Conservation (phyloP, 2,797 vertebrate species). For the Nannoperca australis region DNA sequence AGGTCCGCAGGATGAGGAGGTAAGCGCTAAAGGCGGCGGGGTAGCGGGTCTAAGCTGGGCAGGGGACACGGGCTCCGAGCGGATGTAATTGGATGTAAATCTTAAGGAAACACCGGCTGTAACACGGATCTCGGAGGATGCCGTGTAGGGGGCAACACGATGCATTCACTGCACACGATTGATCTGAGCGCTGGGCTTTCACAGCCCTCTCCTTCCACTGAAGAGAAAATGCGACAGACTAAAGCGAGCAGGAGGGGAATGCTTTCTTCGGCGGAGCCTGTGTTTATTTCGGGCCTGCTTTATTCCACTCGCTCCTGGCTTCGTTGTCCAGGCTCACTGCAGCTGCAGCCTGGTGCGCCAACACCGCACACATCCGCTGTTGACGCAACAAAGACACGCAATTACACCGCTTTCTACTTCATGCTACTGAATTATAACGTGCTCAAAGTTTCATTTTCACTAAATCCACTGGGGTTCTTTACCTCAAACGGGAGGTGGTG, state of each 20-base stretch:
- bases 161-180: slow-evolving; percentile 44
- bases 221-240: slow-evolving; percentile 47
- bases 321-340: slow-evolving; percentile 70
- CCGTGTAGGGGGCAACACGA: slow-evolving; percentile 60
- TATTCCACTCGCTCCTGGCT: slow-evolving; percentile 69
- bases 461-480: neutral
- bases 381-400: slow-evolving; percentile 59
- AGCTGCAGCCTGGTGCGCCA: slow-evolving; percentile 75
- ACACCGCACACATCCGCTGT: slow-evolving; percentile 24
- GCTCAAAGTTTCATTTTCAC: slow-evolving; percentile 4
- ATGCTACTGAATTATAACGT: neutral
- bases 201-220: neutral
- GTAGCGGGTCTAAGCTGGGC: slow-evolving; percentile 46
- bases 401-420: slow-evolving; percentile 1
- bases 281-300: slow-evolving; percentile 83
- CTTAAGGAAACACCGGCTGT: slow-evolving; percentile 84
- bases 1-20: slow-evolving; percentile 88
- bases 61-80: slow-evolving; percentile 70
- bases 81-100: slow-evolving; percentile 78
- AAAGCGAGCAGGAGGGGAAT: slow-evolving; percentile 27
- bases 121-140: slow-evolving; percentile 72
- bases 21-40: slow-evolving; percentile 66
- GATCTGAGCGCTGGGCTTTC: neutral
- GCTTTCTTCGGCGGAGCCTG: slow-evolving; percentile 53
- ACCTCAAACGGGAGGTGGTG: slow-evolving; percentile 7